phyloP scores from a whole-genome alignment of 2,888 invertebrate species.

The Eupithecia centaureata region DNA sequence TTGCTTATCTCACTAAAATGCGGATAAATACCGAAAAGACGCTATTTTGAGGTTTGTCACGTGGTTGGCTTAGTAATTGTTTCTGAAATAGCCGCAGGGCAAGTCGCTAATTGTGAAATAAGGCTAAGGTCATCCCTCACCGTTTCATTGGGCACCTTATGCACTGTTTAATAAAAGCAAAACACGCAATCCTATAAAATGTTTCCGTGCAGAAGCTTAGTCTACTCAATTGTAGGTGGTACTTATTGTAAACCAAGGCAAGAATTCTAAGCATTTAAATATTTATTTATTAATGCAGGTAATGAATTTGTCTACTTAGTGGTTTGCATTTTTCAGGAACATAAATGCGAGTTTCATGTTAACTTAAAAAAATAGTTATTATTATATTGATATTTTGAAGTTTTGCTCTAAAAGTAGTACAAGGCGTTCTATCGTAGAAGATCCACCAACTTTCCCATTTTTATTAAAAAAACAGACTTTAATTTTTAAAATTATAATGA shows the following conservation, averaged over 20 bases:
- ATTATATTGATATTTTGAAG: too few relatives aligned
- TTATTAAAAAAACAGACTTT: background rate
- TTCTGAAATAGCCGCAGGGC: conserved; percentile 23
- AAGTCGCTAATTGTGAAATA: conserved; percentile 45
- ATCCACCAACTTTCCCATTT: background rate
- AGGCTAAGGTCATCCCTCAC: conserved; percentile 47
- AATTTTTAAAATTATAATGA: background rate
- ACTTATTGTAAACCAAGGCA: conserved; percentile 35
- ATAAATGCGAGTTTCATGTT: background rate
- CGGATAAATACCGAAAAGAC: background rate
- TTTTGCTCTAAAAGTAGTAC: conserved; percentile 16
- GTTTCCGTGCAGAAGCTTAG: conserved; percentile 48
- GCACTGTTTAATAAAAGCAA: conserved; percentile 50
- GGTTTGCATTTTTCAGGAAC: background rate
- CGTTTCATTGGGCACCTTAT: conserved; percentile 43
- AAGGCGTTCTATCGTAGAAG: conserved; percentile 12
- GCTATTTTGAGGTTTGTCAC: background rate
- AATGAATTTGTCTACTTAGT: conserved; percentile 20
- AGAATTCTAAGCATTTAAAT: conserved; percentile 36
- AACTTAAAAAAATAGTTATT: too few relatives aligned
- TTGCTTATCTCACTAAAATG: background rate
- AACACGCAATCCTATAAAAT: conserved; percentile 55
- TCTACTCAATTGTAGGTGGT: conserved; percentile 22
- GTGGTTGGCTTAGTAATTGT: conserved; percentile 9
- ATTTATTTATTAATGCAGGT: conserved; percentile 17